Evolutionary conservation across 2,797 vertebrate species (phyloP), one percentile per base, ranked within the genome.

Genomic region (Microhierax caerulescens): DNA sequence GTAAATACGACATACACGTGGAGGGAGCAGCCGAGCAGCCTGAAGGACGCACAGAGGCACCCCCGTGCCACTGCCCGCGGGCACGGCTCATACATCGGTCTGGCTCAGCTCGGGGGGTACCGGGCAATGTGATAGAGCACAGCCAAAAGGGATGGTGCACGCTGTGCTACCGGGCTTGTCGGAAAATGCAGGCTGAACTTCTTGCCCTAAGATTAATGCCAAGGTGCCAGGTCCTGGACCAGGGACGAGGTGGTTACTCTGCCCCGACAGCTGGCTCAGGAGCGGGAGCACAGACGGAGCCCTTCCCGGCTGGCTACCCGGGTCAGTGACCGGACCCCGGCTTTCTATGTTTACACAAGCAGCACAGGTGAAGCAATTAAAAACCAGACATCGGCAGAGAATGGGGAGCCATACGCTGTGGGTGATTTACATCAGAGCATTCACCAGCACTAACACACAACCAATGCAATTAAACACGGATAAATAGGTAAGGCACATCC

Each of bases 331-430:
- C 3, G 3, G 70, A 73, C 41, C 53, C 36, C 5, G 19, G 59
- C 77, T 67, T 77, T 56, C 77, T 16, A 56, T 43, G 50, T 67
- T 56, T 57, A 54, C n/a, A 82, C 60, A 61, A 77, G 47, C 22
- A 54, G 72, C 41, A 32, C 48, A 21, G 77, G 67, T 61, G 90
- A 86, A 90, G 48, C 76, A 67, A 61, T 77, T 69, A 69, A 69
- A 68, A 74, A 11, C 48, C 48, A 74, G 60, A 59, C 32, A 74
- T 53, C 41, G 8, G 0, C 48, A 59, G 88, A 80, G 74, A 70
- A 65, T 7, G 47, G 64, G 28, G 45, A 84, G 75, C 70, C 60
- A 36, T 37, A 43, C 7, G 22, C 74, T 24, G 57, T 2, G 1
- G 15, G 7, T 65, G 24, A 75, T 75, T 59, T 48, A 64, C 43